Base-by-base conservation (phyloP, 1,140 invertebrate genomes). In the Lepidurus apus region DNA sequence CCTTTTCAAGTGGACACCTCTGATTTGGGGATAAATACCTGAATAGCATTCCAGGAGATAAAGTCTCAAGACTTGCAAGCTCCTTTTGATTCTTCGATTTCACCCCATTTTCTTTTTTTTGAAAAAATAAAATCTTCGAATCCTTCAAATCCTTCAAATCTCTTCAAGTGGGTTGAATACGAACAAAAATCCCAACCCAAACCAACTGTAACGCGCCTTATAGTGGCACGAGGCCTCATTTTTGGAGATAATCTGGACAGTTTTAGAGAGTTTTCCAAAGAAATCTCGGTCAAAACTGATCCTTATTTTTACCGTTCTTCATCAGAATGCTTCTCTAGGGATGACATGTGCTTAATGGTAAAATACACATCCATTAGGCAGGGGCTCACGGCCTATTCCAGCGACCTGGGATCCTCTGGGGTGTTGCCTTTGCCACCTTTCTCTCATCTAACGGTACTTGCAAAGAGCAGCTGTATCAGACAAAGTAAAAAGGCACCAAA, bases 341-440 rank as follows among this genome's bases (percentile, higher is more conserved):
- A 65, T 65, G 53, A 65, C 53, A 65, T 65, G 53, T 7, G 53
- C 17, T 65, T 65, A 65, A 65, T 65, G 53, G 53, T 5, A 21
- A 65, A 65, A 13, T 65, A 13, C 10, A 65, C 13, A 65, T 17
- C 17, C 53, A 13, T 65, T 65, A 65, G 53, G 53, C 53, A 65
- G 9, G 53, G 53, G 53, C 53, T 65, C 53, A 65, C n/a, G 53
- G 53, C 17, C 53, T 65, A 65, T 65, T 65, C 53, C 53, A n/a
- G 53, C 53, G 53, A 65, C 53, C 53, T 65, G 21, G 21, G 21
- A 65, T 21, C 17, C 17, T 13, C 21, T n/a, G 21, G 53, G 53
- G 53, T 65, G 53, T 65, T 65, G 53, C 53, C 53, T 65, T 65
- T 65, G 53, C 53, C 8, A 65, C 13, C 53, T 65, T 21, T 65